A percentile compares a stretch with the other conserved stretches of the same genome.
phyloP scores from a whole-genome alignment of 2,797 vertebrate genomes.

The Leptodactylus fallax region DNA sequence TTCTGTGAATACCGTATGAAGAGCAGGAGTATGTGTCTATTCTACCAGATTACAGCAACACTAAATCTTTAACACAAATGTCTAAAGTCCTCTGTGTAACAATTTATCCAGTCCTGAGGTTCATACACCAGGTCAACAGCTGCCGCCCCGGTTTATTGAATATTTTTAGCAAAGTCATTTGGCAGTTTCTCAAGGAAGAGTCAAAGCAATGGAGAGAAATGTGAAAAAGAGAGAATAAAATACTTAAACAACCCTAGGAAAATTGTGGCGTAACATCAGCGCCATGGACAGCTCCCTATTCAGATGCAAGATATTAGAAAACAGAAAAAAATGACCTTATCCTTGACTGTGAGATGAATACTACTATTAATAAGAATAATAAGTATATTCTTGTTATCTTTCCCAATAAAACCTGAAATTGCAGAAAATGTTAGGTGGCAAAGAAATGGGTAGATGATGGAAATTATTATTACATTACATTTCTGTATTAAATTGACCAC shows the following conservation, averaged over 20 bases:
- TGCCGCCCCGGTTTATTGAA: not conserved
- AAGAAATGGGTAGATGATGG: no score
- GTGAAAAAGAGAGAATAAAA: not conserved
- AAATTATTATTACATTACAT: no score
- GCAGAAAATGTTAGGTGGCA: no score
- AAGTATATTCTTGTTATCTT: no score
- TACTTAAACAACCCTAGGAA: not conserved
- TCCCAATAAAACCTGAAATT: no score
- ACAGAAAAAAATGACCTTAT: not conserved
- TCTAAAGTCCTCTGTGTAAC: not conserved
- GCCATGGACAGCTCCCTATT: conserved; percentile 16
- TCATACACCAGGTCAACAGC: not conserved
- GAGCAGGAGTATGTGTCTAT: not conserved
- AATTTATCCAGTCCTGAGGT: not conserved
- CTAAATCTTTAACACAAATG: not conserved
- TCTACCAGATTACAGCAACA: not conserved
- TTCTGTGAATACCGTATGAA: not conserved
- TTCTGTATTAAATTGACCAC: no score
- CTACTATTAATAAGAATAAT: no score
- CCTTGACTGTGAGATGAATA: no score
- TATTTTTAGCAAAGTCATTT: not conserved
- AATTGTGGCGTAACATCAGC: not conserved
- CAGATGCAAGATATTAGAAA: not conserved
- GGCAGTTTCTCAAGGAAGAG: not conserved
- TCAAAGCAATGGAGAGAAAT: not conserved